Evolutionary conservation across 2,888 invertebrate genomes (phyloP), one percentile per base, ranked within the genome.

Genomic region (Iphiclides podalirius): DNA sequence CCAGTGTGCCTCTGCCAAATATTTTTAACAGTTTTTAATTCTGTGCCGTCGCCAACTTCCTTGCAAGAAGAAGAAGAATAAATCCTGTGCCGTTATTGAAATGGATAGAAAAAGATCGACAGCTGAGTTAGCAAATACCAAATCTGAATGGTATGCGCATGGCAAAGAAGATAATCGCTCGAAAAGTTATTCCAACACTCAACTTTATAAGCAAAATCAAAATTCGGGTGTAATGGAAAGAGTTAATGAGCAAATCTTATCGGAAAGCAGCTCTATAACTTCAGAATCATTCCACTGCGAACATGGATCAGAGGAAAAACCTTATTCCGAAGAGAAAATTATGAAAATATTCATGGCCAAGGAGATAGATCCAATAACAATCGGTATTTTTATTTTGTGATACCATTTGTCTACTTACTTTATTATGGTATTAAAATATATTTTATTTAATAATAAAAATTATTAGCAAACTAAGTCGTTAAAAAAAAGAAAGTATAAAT

Each of bases 261-360:
- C 31, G 12, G 31, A 31, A 31, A 31, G n/a, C 6, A 31, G n/a
- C 31, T 80, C 83, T 0, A 68, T 72, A 0, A 75, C 82, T 1
- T 68, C 78, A 0, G 67, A 69, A 1, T 68, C 74, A 0, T 82
- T 68, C 43, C 59, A 61, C 1, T 86, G 86, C 51, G 47, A 70
- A 0, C 79, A 84, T 45, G 74, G 73, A 0, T 56, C 66, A 1
- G 64, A 62, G 17, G 78, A 75, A 1, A 80, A 72, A 52, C 45
- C 57, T 11, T 81, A 82, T 52, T 65, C 76, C 0, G 55, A 70
- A n/a, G 67, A 75, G 45, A 72, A 67, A 9, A 59, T 70, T 6
- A 48, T 79, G 8, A 73, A 77, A 49, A 72, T 74, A 46, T 74
- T 74, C 47, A 34, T 84, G 0, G 9, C 63, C 1, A 83, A 79